Base-by-base conservation (phyloP, 2,113 vertebrate genomes). In the Atractosteus spatula region DNA sequence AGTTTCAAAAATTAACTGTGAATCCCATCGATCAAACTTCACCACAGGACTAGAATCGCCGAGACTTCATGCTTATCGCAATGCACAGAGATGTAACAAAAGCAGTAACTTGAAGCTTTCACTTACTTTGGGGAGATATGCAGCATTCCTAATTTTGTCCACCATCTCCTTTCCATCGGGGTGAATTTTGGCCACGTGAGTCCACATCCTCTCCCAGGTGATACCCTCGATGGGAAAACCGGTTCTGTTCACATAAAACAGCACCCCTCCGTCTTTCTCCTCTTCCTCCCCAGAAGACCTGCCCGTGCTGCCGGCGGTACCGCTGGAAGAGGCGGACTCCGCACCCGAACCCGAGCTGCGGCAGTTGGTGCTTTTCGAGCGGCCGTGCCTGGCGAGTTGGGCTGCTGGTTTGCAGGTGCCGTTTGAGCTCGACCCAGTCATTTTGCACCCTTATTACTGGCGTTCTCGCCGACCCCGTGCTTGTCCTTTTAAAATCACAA, bases 201-300 rank as follows among this genome's bases (percentile, higher is more conserved):
- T 78, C 97, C 97, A 99, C 96, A 99, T 98, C 68, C 96, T 85
- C 73, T 97, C 96, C 97, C 97, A 98, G 74, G 96, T 98, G 70
- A 90, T 83, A 66, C 88, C 82, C 77, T 98, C 95, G 51, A 98
- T 95, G 72, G 97, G 97, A 74, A 98, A 98, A 45, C 97, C 97
- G 55, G 91, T 91, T 80, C 95, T 94, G 87, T 98, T 98, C 41
- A 98, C 96, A 41, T 96, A 94, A 81, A 98, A 98, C 0, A 94
- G 91, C 59, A 93, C 88, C 42, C 95, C 95, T 45, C 94, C 95
- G 66, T 97, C 95, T 87, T 95, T 96, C 83, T 96, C 95, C 74
- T 97, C 96, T 69, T 97, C 95, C 64, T 91, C 91, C 65, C 92
- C 94, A 0, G 94, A 84, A 1, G 86, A 95, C 62, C 91, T 88